A percentile compares a stretch with the other conserved stretches of the same genome.
phyloP scores from a whole-genome alignment of 2,888 invertebrate species.

The Ophioninae sp. region DNA sequence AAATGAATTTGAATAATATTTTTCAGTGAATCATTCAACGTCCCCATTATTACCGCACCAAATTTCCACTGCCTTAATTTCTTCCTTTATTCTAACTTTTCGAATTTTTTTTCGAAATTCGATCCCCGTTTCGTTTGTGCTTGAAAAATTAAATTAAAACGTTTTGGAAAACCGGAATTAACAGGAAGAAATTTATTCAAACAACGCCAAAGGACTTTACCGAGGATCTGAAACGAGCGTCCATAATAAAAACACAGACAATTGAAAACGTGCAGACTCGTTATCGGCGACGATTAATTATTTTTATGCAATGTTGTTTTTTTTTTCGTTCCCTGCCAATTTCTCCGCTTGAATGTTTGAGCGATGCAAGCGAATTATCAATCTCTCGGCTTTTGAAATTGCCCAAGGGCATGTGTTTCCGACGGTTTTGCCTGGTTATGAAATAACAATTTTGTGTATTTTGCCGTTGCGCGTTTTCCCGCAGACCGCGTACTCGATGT shows the following conservation, averaged over 20 bases:
- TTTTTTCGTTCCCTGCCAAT: constrained; percentile 32
- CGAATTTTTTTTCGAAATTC: neutral
- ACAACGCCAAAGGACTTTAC: constrained; percentile 2
- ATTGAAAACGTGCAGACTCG: neutral
- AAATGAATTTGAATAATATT: constrained; percentile 56
- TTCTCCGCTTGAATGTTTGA: constrained; percentile 47
- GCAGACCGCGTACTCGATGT: constrained; percentile 42
- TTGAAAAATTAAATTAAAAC: neutral
- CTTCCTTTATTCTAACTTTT: neutral
- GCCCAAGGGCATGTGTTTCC: constrained; percentile 41
- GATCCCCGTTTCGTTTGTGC: neutral
- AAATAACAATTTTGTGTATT: constrained; percentile 63
- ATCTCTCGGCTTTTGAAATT: constrained; percentile 43
- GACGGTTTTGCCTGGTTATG: constrained; percentile 57
- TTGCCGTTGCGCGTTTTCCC: constrained; percentile 47
- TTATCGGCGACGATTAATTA: constrained; percentile 45
- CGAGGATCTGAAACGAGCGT: neutral
- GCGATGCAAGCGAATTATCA: constrained; percentile 47
- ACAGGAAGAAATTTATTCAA: constrained; percentile 3
- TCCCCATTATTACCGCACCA: constrained; percentile 64
- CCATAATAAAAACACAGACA: constrained; percentile 23
- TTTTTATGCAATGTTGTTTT: constrained; percentile 36
- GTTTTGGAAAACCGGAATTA: neutral
- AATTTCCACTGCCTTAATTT: constrained; percentile 11
- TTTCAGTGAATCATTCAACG: constrained; percentile 68